These are phyloP conservation scores for Drosophila murphyi DNA, from an alignment of 1,140 invertebrate species.

Conservation along the genomic window DNA sequence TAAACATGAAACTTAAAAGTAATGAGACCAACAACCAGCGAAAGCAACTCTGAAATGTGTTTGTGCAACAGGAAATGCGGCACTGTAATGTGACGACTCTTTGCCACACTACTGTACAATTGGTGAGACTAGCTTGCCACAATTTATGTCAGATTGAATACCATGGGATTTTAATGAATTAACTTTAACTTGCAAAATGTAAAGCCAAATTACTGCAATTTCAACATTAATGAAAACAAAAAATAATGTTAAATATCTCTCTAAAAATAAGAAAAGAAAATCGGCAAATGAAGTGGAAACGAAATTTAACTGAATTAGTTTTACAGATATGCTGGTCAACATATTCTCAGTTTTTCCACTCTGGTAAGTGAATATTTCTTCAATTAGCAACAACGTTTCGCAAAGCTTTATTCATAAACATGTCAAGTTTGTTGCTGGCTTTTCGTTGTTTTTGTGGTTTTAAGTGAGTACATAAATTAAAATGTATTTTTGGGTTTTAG, in stretches of 20 bases:
- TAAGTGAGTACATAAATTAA: slow-evolving; percentile 33
- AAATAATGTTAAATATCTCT: too few relatives aligned
- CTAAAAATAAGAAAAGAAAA: too few relatives aligned
- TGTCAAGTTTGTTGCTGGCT: slow-evolving; percentile 28
- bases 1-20: slow-evolving; percentile 55
- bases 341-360: too few relatives aligned
- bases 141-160: slow-evolving; percentile 1
- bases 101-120: slow-evolving; percentile 37
- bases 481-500: slow-evolving; percentile 39
- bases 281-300: too few relatives aligned
- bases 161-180: not conserved
- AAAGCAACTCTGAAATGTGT: slow-evolving; percentile 15
- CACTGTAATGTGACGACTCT: slow-evolving; percentile 26
- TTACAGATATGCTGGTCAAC: too few relatives aligned
- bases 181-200: not conserved
- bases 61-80: slow-evolving; percentile 47
- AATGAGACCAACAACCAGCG: slow-evolving; percentile 47
- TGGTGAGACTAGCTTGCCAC: not conserved
- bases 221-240: not conserved
- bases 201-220: not conserved
- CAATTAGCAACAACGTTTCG: not conserved
- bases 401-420: slow-evolving; percentile 2
- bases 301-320: too few relatives aligned
- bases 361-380: not conserved
- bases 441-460: slow-evolving; percentile 22